These are phyloP conservation scores for Cremastobaeus sp. DNA, from an alignment of 2,888 invertebrate species.

Conservation along the genomic window DNA sequence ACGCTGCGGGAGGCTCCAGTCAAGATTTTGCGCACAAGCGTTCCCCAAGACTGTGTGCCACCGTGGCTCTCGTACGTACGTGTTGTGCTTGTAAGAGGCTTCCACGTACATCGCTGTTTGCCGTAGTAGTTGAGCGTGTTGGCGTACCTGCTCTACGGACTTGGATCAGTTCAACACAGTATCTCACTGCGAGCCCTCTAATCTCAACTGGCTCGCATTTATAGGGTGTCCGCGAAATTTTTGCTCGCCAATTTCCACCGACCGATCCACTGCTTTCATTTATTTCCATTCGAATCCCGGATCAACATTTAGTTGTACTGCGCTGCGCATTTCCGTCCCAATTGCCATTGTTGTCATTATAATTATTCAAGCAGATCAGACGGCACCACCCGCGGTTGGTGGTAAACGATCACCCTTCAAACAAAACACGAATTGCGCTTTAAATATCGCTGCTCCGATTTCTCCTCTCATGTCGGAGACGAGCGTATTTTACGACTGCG, in stretches of 20 bases:
- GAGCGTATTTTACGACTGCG: too few relatives aligned
- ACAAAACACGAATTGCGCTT: too few relatives aligned
- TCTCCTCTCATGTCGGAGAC: too few relatives aligned
- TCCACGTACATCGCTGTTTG: constrained; percentile 26
- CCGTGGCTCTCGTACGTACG: constrained; percentile 14
- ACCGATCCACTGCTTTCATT: not conserved
- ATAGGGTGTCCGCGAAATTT: constrained; percentile 58
- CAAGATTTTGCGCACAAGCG: constrained; percentile 61
- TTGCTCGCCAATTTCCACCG: not conserved
- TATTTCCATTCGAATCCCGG: too few relatives aligned
- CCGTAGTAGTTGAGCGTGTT: constrained; percentile 48
- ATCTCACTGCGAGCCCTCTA: constrained; percentile 65
- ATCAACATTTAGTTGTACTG: too few relatives aligned
- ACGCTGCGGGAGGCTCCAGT: constrained; percentile 70
- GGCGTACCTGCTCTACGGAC: constrained; percentile 60
- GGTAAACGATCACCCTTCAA: too few relatives aligned
- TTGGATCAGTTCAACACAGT: constrained; percentile 63
- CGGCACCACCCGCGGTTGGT: too few relatives aligned
- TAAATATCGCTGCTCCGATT: too few relatives aligned
- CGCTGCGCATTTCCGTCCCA: too few relatives aligned
- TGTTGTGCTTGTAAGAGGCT: constrained; percentile 26
- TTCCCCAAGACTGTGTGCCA: constrained; percentile 24
- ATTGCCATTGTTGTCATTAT: too few relatives aligned
- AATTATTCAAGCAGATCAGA: too few relatives aligned
- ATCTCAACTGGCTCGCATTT: constrained; percentile 62